phyloP scores from a whole-genome alignment of 2,888 invertebrate genomes.

The Theodoxus fluviatilis region DNA sequence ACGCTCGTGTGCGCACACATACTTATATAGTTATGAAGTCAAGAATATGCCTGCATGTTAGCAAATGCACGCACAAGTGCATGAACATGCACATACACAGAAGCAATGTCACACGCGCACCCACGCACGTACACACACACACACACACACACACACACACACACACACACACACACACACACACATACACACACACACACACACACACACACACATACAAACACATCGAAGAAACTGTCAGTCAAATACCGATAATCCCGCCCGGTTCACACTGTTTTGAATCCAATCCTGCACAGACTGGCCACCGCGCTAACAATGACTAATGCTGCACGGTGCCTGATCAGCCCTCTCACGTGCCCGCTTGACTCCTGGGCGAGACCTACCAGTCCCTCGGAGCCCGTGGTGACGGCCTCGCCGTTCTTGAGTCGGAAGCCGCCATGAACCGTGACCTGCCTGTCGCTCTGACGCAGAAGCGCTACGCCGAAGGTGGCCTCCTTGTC shows the following conservation, averaged over 20 bases:
- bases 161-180: conserved; percentile 3
- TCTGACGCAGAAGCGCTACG: conserved; percentile 31
- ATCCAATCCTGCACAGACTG: too few relatives aligned
- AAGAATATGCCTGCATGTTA: too few relatives aligned
- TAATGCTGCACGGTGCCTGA: background rate
- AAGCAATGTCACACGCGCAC: background rate
- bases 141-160: background rate
- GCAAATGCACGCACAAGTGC: background rate
- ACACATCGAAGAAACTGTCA: too few relatives aligned
- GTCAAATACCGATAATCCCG: too few relatives aligned
- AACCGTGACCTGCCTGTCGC: conserved; percentile 26
- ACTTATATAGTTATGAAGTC: too few relatives aligned
- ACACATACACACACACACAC: conserved; percentile 14
- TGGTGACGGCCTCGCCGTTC: conserved; percentile 32
- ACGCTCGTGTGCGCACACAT: too few relatives aligned
- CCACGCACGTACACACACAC: background rate
- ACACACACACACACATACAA: conserved; percentile 4
- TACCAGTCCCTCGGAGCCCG: conserved; percentile 32
- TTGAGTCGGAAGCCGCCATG: conserved; percentile 36
- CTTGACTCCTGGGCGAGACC: background rate
- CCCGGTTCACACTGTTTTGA: too few relatives aligned
- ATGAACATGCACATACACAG: background rate
- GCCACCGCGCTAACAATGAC: too few relatives aligned
- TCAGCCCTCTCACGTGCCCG: background rate
- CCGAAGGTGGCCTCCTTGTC: conserved; percentile 39